These are phyloP conservation scores for Diadophis punctatus DNA, from an alignment of 2,113 vertebrate genomes.

Conservation along the genomic window DNA sequence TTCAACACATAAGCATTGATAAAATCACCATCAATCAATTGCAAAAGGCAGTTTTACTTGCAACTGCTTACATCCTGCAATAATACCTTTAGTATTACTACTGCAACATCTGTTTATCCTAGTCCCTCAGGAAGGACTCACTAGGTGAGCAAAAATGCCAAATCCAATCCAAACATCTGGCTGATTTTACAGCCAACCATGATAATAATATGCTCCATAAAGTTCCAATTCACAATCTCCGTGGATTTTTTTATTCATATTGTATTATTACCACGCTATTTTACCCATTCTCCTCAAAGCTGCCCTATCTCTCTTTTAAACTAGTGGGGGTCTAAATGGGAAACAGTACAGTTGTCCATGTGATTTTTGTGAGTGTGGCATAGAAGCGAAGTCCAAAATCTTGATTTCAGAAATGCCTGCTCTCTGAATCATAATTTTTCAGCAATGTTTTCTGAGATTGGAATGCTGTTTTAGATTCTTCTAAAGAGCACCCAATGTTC, in stretches of 20 bases:
- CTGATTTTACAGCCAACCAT: background rate
- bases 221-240: background rate
- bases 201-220: background rate
- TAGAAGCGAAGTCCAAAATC: background rate
- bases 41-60: background rate
- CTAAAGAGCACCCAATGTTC: background rate
- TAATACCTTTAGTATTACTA: background rate
- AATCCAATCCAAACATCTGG: background rate
- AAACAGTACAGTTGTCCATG: background rate
- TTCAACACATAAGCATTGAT: background rate
- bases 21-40: background rate
- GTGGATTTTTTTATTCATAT: background rate
- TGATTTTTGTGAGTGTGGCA: background rate
- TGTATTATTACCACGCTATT: background rate
- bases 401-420: background rate
- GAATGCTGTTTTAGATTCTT: background rate
- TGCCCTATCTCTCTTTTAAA: background rate
- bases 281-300: background rate
- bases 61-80: background rate
- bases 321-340: background rate
- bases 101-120: background rate
- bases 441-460: background rate
- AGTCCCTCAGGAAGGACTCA: background rate
- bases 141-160: background rate
- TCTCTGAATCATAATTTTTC: background rate